These are phyloP conservation scores for Thomomys bottae DNA, from an alignment of 2,113 vertebrate genomes.

Conservation along the genomic window DNA sequence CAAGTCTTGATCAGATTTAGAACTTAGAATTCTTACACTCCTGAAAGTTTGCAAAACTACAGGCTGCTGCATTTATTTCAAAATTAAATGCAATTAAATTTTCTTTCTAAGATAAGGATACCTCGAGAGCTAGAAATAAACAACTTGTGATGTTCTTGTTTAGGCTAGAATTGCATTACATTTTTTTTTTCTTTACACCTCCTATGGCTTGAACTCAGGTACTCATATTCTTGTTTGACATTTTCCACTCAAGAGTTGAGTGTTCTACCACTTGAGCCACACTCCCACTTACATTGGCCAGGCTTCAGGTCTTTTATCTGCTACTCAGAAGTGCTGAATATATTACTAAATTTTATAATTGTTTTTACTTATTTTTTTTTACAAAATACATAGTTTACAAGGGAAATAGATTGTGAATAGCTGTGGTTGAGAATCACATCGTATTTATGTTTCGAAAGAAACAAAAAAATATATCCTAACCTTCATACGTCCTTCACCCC, in stretches of 20 bases:
- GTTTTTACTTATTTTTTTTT: conserved; percentile 14
- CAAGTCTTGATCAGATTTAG: neutral
- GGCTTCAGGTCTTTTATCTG: neutral
- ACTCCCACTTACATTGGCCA: too few species aligned
- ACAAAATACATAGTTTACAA: neutral
- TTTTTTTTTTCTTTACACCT: too few species aligned
- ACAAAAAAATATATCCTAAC: neutral
- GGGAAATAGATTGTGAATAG: conserved; percentile 18
- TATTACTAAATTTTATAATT: neutral
- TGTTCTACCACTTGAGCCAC: too few species aligned
- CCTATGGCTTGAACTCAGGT: too few species aligned
- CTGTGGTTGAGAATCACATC: neutral
- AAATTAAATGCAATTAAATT: neutral
- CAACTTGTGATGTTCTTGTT: neutral
- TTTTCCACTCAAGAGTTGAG: too few species aligned
- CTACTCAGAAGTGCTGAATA: neutral
- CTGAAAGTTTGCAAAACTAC: neutral
- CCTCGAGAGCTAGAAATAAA: neutral
- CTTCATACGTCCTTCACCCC: neutral
- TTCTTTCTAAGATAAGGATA: neutral
- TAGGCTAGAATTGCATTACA: neutral
- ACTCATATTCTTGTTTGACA: too few species aligned
- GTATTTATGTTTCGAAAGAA: conserved; percentile 11
- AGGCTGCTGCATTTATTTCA: neutral
- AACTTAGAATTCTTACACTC: neutral